These are phyloP conservation scores for Panurus biarmicus DNA, from an alignment of 2,113 vertebrate species.

Conservation along the genomic window DNA sequence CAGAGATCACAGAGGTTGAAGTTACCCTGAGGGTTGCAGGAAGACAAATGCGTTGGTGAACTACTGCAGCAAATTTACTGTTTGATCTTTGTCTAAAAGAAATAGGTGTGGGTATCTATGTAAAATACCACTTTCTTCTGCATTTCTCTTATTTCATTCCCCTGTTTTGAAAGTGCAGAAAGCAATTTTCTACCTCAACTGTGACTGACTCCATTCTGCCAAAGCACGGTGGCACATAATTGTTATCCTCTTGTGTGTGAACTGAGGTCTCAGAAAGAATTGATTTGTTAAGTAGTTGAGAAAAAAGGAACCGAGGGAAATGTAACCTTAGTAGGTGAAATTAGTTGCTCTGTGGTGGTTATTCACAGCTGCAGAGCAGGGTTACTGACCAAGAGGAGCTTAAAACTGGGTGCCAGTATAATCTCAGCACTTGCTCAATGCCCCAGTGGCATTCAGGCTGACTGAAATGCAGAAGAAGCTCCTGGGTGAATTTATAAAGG, in stretches of 20 bases:
- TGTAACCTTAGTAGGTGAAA: background rate
- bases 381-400: background rate
- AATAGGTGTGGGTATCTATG: background rate
- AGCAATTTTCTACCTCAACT: constrained; percentile 26
- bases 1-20: background rate
- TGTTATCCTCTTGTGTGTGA: background rate
- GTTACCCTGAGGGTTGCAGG: background rate
- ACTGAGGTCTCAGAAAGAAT: background rate
- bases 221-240: background rate
- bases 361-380: background rate
- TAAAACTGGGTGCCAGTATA: background rate
- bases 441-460: background rate
- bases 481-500: background rate
- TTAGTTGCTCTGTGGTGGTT: background rate
- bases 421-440: background rate
- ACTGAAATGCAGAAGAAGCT: background rate
- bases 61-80: background rate
- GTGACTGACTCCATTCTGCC: background rate
- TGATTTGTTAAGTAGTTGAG: background rate
- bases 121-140: background rate
- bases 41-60: background rate
- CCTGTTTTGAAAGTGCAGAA: background rate
- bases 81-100: background rate
- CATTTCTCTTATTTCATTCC: background rate
- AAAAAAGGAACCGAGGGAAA: background rate